A percentile compares a stretch with the other conserved stretches of the same genome.
These are phyloP conservation scores for Epistrophe grossulariae DNA, from an alignment of 2,888 invertebrate genomes.

Conservation along the genomic window DNA sequence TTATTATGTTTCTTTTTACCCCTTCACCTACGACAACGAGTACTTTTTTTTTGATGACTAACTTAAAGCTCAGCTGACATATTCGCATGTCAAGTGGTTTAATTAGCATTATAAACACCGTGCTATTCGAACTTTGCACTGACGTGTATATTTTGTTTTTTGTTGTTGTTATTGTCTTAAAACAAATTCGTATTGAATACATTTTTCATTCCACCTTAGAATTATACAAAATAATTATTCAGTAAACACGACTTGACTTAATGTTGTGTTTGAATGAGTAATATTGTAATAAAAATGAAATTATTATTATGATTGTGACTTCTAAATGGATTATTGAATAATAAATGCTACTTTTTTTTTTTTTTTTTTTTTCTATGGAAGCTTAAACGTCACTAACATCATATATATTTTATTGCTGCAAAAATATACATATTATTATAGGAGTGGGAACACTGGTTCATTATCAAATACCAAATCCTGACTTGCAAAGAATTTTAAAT, in stretches of 20 bases:
- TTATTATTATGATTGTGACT: neutral
- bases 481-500: slow-evolving; percentile 3
- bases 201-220: neutral
- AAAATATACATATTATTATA: neutral
- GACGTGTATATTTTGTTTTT: slow-evolving; percentile 33
- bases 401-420: neutral
- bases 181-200: neutral
- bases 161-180: neutral
- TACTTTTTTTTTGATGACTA: slow-evolving; percentile 19
- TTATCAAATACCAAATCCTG: slow-evolving; percentile 5
- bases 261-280: slow-evolving; percentile 33
- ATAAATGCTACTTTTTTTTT: neutral
- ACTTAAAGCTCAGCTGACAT: slow-evolving; percentile 18
- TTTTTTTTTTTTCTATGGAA: neutral
- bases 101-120: slow-evolving; percentile 38
- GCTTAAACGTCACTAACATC: slow-evolving; percentile 2
- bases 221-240: neutral
- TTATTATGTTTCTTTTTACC: slow-evolving; percentile 1
- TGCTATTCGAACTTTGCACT: slow-evolving; percentile 27
- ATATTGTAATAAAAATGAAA: neutral
- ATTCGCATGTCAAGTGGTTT: slow-evolving; percentile 56
- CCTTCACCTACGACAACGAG: neutral
- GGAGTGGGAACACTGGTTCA: slow-evolving; percentile 4
- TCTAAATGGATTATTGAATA: slow-evolving; percentile 2
- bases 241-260: neutral